Percentiles rank a stretch among this genome's conserved stretches.
Evolutionary conservation across 2,113 vertebrate species (phyloP).

Genomic region (Fulmarus glacialis): DNA sequence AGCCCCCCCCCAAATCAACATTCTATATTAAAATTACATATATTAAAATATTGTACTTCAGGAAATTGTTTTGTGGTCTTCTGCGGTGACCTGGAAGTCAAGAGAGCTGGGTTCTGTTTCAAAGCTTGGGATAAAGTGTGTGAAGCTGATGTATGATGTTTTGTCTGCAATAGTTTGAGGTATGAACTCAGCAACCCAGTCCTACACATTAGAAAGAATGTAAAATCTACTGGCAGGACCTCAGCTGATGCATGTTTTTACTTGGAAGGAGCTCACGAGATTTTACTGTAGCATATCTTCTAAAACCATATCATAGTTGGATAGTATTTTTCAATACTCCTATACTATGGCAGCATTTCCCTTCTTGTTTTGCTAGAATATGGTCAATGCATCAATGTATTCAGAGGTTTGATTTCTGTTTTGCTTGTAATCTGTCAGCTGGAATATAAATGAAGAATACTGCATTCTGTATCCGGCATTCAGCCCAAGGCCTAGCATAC

Average conservation of each 20-base stretch:
- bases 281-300: not conserved
- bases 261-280: not conserved
- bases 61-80: not conserved
- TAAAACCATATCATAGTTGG: not conserved
- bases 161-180: not conserved
- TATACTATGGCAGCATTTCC: not conserved
- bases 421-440: not conserved
- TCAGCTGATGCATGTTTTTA: not conserved
- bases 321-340: not conserved
- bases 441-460: not conserved
- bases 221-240: not conserved
- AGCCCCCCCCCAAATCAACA: rapidly evolving
- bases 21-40: not conserved
- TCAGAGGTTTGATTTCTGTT: not conserved
- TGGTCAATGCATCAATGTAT: not conserved
- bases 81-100: not conserved
- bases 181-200: not conserved
- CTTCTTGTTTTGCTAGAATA: not conserved
- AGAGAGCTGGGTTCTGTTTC: not conserved
- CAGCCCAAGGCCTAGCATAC: not conserved
- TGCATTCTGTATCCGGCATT: not conserved
- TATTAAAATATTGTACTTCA: not conserved
- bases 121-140: not conserved
- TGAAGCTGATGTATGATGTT: not conserved
- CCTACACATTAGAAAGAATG: not conserved